These are phyloP conservation scores for Dolichallabes microphthalmus DNA, from an alignment of 2,113 vertebrate species.

Conservation along the genomic window DNA sequence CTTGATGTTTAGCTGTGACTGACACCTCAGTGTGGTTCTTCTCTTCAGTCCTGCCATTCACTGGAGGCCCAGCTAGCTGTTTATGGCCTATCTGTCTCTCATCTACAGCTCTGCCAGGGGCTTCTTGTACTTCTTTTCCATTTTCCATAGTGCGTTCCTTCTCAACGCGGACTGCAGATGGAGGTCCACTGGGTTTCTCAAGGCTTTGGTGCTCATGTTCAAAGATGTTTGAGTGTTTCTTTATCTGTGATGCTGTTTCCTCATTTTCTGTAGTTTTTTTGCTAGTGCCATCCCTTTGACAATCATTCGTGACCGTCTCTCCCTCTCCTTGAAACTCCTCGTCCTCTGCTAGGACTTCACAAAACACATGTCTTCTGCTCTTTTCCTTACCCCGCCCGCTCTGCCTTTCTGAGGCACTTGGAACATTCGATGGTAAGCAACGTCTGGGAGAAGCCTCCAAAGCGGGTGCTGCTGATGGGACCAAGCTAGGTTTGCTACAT, in stretches of 20 bases:
- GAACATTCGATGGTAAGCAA: not conserved
- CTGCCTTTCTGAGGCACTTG: not conserved
- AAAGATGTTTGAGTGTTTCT: not conserved
- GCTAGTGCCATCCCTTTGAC: constrained; percentile 7
- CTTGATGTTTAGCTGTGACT: not conserved
- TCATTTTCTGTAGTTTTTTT: not conserved
- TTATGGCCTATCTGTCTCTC: not conserved
- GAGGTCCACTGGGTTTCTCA: not conserved
- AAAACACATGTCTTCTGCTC: not conserved
- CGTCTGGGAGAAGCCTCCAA: constrained; percentile 8
- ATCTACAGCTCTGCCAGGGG: not conserved
- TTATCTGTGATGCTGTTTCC: not conserved
- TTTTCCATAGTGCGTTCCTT: constrained; percentile 19
- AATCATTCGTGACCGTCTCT: not conserved
- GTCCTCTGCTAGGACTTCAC: constrained; percentile 54
- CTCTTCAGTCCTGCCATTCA: not conserved
- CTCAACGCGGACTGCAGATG: not conserved
- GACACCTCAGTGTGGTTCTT: constrained; percentile 17
- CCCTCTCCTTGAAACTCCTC: constrained; percentile 38
- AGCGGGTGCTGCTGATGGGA: not conserved
- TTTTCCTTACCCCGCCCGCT: not conserved
- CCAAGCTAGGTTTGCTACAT: not conserved
- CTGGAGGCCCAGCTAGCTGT: not conserved
- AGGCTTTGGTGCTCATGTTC: constrained; percentile 18
- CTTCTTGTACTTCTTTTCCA: not conserved